Evolutionary conservation across 1,140 invertebrate species (phyloP), one percentile per base, ranked within the genome.

Genomic region (Drosophila ercepeae): DNA sequence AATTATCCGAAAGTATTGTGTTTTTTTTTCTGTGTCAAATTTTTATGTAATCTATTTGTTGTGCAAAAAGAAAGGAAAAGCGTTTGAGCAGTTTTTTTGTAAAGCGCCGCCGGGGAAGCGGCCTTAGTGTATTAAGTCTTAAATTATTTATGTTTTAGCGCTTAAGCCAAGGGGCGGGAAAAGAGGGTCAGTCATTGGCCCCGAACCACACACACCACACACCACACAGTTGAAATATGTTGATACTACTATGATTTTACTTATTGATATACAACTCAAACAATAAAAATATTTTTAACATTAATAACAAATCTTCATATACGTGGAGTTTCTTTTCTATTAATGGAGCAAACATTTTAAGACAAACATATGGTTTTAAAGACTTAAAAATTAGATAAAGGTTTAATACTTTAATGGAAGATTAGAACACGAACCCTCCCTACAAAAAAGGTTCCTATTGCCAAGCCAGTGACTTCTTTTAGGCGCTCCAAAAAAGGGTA

Each of bases 131-230:
- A 27, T 27, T 67, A 67, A 67, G 67, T 46, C 36, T 61, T 82
- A 82, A 81, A 77, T 81, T 81, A 81, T 81, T 82, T 81, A 81
- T 81, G 78, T 82, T 58, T 36, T 81, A 81, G 61, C 21, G 19
- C 11, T 42, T 82, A 81, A 81, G 78, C 41, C 34, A 59, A 57
- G 50, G 14, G 29, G 34, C 63, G 50, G 49, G 36, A 19, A 18
- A 19, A 42, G 3, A 9, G 42, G 45, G 34, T 42, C 14, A 59
- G 9, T 16, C 8, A 27, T 27, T 8, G 13, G 27, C 19, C 36
- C 44, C 42, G 3, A n/a, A 23, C 13, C 42, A 46, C 11, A 18
- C 49, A 18, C 27, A 57, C 18, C 39, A 48, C 21, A 21, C 50
- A n/a, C 46, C 60, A 64, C 54, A 51, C 63, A 67, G 53, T 70